Evolutionary conservation across 2,113 vertebrate species (phyloP).

Genomic region (Triplophysa siluroides): DNA sequence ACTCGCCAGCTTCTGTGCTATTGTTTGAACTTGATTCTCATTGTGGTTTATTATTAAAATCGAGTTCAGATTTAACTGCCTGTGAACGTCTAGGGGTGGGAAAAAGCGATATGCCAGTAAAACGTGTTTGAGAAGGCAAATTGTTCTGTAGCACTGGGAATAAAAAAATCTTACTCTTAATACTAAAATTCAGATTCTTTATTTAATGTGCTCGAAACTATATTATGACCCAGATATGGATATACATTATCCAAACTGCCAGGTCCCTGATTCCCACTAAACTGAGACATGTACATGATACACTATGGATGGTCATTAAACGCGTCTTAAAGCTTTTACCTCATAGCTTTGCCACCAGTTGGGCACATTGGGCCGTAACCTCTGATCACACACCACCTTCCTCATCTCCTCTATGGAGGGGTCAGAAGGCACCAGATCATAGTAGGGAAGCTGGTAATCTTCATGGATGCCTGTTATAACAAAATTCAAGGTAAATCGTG

Average conservation of each 20-base stretch:
- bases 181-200: too few species aligned
- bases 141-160: too few species aligned
- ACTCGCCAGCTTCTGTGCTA: neutral
- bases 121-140: too few species aligned
- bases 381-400: constrained; percentile 99
- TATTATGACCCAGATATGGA: too few species aligned
- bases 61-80: neutral
- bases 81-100: neutral
- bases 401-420: constrained; percentile 99
- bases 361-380: constrained; percentile 91
- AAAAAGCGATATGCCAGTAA: too few species aligned
- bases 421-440: constrained; percentile 95
- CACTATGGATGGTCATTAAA: neutral
- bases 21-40: neutral
- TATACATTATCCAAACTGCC: too few species aligned
- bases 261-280: too few species aligned
- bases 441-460: constrained; percentile 98
- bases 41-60: neutral
- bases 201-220: too few species aligned
- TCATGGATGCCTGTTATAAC: constrained; percentile 87
- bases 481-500: neutral
- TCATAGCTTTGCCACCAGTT: constrained; percentile 99
- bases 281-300: too few species aligned
- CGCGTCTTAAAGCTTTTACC: constrained; percentile 69
- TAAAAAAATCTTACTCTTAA: too few species aligned